Percentiles rank a stretch among this genome's conserved stretches.
Conservation (phyloP, 2,888 invertebrate species). For the Tetranychus piercei region DNA sequence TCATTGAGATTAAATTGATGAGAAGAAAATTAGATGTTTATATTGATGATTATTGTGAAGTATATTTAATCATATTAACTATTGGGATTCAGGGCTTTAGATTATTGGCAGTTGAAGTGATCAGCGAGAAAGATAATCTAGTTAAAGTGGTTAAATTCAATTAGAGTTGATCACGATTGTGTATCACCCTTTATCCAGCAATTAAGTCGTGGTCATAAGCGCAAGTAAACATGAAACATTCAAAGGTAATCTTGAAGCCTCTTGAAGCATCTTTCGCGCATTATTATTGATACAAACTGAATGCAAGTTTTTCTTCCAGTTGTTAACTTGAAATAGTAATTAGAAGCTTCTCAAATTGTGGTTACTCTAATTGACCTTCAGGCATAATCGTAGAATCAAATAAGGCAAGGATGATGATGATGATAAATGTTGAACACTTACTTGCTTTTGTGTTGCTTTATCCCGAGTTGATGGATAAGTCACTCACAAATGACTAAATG, state of each 20-base stretch:
- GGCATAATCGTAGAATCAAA: background rate
- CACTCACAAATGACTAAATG: background rate
- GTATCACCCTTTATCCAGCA: background rate
- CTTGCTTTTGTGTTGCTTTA: too few relatives aligned
- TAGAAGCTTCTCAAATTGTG: background rate
- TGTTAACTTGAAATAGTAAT: background rate
- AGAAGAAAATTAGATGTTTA: too few relatives aligned
- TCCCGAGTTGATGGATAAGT: background rate
- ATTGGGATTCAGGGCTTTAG: too few relatives aligned
- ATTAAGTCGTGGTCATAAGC: background rate
- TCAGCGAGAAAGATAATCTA: background rate
- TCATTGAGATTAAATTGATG: too few relatives aligned
- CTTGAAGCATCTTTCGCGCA: too few relatives aligned
- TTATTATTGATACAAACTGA: too few relatives aligned
- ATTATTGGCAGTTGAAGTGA: too few relatives aligned
- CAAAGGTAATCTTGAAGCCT: background rate
- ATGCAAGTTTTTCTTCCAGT: too few relatives aligned
- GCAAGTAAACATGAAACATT: background rate
- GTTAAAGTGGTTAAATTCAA: background rate
- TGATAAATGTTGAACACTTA: background rate
- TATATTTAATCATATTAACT: too few relatives aligned
- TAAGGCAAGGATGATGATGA: background rate
- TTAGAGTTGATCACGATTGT: slow-evolving; percentile 1
- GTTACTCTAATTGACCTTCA: background rate
- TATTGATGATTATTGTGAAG: too few relatives aligned